These are phyloP conservation scores for Podarcis raffonei DNA, from an alignment of 2,113 vertebrate genomes.

Conservation along the genomic window DNA sequence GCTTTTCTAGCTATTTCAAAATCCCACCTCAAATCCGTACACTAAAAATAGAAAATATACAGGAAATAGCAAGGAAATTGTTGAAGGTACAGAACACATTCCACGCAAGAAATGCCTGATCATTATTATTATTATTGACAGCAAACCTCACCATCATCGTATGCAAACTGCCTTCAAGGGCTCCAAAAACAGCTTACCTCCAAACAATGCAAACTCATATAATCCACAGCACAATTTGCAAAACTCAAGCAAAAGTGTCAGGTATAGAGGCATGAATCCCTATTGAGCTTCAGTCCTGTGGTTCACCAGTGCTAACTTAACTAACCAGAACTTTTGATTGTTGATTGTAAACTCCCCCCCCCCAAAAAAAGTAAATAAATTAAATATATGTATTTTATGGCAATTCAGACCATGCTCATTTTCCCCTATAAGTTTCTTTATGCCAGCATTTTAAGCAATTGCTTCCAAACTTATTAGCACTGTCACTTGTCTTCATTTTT, in stretches of 20 bases:
- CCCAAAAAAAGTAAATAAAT: neutral
- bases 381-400: neutral
- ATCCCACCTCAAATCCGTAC: neutral
- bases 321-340: neutral
- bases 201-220: too few species aligned
- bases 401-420: neutral
- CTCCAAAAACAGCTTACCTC: too few species aligned
- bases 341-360: neutral
- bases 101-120: neutral
- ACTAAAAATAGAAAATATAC: neutral
- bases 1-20: neutral
- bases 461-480: neutral
- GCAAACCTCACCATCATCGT: too few species aligned
- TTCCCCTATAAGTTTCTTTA: neutral
- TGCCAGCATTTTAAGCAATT: neutral
- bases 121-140: neutral
- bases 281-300: too few species aligned
- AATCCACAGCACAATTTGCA: too few species aligned
- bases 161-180: too few species aligned
- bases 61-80: neutral
- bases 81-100: neutral
- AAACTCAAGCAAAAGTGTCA: too few species aligned
- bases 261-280: too few species aligned
- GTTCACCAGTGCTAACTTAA: neutral
- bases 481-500: neutral